Base-by-base conservation (phyloP, 2,888 invertebrate species). In the Chloroclystis v-ata region DNA sequence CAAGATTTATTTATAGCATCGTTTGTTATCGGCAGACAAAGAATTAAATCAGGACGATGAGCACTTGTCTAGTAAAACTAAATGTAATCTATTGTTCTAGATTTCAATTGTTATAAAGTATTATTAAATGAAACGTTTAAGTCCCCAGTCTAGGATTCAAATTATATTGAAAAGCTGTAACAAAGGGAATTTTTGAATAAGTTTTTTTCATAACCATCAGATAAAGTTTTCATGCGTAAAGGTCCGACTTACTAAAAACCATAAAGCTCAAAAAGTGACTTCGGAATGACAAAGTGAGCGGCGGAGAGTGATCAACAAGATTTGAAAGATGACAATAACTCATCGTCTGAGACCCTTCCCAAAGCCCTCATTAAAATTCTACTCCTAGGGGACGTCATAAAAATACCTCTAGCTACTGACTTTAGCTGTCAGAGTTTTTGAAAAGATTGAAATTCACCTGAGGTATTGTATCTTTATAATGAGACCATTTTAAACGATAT, bases 361-460 rank as follows among this genome's bases (percentile, higher is more conserved):
- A 63, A 72, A 73, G 61, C 69, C 75, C 74, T 78, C 75, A 78
- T 79, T 79, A 75, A 78, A 76, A 78, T 74, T 67, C 66, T 67
- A 65, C 67, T 70, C 72, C 61, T 64, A 60, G 60, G 69, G 64
- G 61, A 64, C 64, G 63, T 68, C 71, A 71, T 69, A 72, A 71
- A 74, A 78, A 77, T 75, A 65, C 45, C 59, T 58, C 52, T 56
- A 52, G 54, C 59, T 61, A 56, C 60, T 64, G 61, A 56, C 30
- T 35, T 51, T 55, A 33, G 52, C 26, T 53, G 56, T 43, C 35
- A 24, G 32, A 37, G 39, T 44, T 43, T 45, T 52, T 50, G 28
- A 29, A 29, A 13, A 41, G 32, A 44, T 45, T 37, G 41, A 37
- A 45, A 43, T 39, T 42, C 35, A 49, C 45, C 49, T 49, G 28